A percentile compares a stretch with the other conserved stretches of the same genome.
Conservation (phyloP, 2,797 vertebrate genomes). For the Distichodus sexfasciatus region DNA sequence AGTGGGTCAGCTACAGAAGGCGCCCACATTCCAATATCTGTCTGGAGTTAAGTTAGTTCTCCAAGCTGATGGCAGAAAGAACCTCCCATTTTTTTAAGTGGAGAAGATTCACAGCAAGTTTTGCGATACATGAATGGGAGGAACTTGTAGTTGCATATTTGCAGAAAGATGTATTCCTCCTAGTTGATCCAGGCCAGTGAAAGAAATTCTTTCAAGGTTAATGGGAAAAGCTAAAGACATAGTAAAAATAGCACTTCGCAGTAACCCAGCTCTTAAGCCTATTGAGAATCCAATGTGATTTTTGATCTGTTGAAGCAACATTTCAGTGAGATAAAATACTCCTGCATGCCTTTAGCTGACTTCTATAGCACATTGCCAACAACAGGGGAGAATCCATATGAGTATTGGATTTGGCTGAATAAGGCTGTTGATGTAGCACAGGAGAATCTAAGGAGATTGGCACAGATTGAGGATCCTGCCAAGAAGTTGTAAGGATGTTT, state of each 20-base stretch:
- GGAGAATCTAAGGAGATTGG: too few relatives aligned
- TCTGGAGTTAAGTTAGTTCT: slow-evolving; percentile 34
- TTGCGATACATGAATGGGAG: slow-evolving; percentile 27
- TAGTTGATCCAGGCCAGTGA: neutral
- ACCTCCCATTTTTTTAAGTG: slow-evolving; percentile 29
- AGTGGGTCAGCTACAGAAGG: too few relatives aligned
- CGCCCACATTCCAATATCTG: too few relatives aligned
- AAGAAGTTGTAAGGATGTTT: too few relatives aligned
- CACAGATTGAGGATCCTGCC: too few relatives aligned
- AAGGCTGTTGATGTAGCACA: too few relatives aligned
- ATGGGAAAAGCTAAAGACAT: slow-evolving; percentile 46
- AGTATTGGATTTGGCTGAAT: too few relatives aligned
- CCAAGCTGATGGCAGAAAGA: slow-evolving; percentile 28
- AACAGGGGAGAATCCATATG: too few relatives aligned
- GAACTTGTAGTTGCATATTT: slow-evolving; percentile 32
- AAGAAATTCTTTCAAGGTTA: slow-evolving; percentile 32
- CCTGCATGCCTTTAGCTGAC: neutral
- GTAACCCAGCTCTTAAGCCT: slow-evolving; percentile 7
- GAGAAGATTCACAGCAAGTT: slow-evolving; percentile 30
- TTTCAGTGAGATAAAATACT: slow-evolving; percentile 22
- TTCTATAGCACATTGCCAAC: too few relatives aligned
- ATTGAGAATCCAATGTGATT: slow-evolving; percentile 14
- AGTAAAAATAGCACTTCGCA: slow-evolving; percentile 29
- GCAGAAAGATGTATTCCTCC: slow-evolving; percentile 18
- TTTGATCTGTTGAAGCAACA: slow-evolving; percentile 28